Evolutionary conservation across 2,113 vertebrate genomes (phyloP), one percentile per base, ranked within the genome.

Genomic region (Choloepus hoffmanni): DNA sequence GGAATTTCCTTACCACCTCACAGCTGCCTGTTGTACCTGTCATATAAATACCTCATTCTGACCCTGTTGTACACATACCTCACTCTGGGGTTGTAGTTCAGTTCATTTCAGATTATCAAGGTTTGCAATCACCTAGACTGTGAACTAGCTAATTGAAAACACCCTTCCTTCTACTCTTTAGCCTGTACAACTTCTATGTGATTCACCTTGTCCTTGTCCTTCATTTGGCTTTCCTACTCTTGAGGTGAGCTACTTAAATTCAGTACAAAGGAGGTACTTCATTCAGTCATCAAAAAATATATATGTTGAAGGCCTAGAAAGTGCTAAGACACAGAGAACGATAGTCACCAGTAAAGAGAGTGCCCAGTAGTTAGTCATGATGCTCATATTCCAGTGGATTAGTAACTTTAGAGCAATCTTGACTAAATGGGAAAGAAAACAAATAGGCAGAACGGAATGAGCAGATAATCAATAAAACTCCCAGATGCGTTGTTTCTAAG

Each of bases 401-500:
- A 72, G 50, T 33, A 65, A 84, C 28, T 95, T 48, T 6, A 94
- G 19, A 72, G 70, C 63, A 50, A 53, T 95, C 19, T 21, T 67
- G 40, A 81, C 30, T 6, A 33, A 89, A 93, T 63, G 30, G 36
- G 24, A 12, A 70, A 65, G 73, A 89, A 89, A 85, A 74, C 67
- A 16, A 7, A 1, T 53, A 65, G 63, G 14, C 55, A 93, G 53
- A 72, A 79, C n/a, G 85, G 7, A 55, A 78, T 55, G 13, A 68
- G 11, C 23, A 76, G 58, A 24, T 70, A 30, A 89, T 45, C 28
- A 43, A 62, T 73, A 50, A 90, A 95, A 90, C 90, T 87, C 24
- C 70, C n/a, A 79, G 87, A 90, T 53, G 15, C 13, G 8, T 67
- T 77, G 6, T 76, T 92, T 88, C 91, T 76, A 78, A 65, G 84